Evolutionary conservation across 2,113 vertebrate species (phyloP).

Genomic region (Steatornis caripensis): DNA sequence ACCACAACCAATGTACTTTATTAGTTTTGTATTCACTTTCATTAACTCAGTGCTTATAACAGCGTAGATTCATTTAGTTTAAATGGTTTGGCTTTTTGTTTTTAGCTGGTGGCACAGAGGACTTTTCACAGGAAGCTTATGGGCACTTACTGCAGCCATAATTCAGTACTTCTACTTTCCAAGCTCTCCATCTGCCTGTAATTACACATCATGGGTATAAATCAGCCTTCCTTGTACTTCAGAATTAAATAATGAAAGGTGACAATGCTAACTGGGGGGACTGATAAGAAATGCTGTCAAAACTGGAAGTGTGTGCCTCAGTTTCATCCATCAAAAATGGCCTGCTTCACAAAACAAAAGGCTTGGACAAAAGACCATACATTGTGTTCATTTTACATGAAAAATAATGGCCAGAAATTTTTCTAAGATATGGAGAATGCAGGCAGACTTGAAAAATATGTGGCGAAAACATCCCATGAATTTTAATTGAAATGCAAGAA

Average conservation of each 20-base stretch:
- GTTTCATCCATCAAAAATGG: constrained; percentile 63
- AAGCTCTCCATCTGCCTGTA: constrained; percentile 29
- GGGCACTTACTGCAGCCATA: not conserved
- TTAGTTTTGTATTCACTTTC: constrained; percentile 19
- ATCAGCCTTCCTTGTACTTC: constrained; percentile 48
- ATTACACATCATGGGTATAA: constrained; percentile 55
- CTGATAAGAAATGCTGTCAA: constrained; percentile 55
- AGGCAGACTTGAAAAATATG: constrained; percentile 14
- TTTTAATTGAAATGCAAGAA: constrained; percentile 54
- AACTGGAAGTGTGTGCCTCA: constrained; percentile 35
- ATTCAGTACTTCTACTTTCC: constrained; percentile 31
- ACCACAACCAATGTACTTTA: not conserved
- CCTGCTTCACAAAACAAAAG: constrained; percentile 55
- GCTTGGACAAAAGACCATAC: constrained; percentile 43
- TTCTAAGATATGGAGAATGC: constrained; percentile 46
- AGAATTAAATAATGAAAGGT: constrained; percentile 62
- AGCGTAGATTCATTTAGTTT: not conserved
- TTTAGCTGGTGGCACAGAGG: not conserved
- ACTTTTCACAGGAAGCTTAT: not conserved
- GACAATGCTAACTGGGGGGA: constrained; percentile 40
- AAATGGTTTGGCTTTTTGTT: constrained; percentile 16
- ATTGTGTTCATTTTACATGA: constrained; percentile 23
- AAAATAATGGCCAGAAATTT: constrained; percentile 49
- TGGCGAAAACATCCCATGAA: constrained; percentile 30
- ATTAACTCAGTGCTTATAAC: not conserved